phyloP scores from a whole-genome alignment of 2,797 vertebrate species.

The Ptychobarbus kaznakovi region DNA sequence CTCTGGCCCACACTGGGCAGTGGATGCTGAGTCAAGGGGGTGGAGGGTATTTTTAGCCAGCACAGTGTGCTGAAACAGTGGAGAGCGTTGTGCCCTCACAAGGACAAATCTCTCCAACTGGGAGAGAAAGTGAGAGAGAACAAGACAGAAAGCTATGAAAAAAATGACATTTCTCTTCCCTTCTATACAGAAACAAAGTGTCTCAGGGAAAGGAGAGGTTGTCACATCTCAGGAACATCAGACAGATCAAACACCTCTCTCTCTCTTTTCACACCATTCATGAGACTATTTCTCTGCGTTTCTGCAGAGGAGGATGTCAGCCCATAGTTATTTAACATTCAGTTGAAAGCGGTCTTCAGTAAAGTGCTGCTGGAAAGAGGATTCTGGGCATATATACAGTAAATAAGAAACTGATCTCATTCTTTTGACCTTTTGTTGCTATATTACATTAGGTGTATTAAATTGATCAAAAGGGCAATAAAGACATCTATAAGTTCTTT shows the following conservation, averaged over 20 bases:
- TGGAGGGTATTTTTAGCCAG: conserved; percentile 62
- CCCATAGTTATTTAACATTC: conserved; percentile 12
- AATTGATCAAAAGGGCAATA: not conserved
- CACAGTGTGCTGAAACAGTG: conserved; percentile 59
- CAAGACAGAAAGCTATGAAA: conserved; percentile 1
- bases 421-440: no score
- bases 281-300: not conserved
- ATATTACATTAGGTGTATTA: not conserved
- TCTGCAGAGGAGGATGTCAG: conserved; percentile 22
- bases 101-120: conserved; percentile 59
- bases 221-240: conserved; percentile 18
- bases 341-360: not conserved
- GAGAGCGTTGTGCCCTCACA: conserved; percentile 59
- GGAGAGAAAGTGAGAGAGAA: conserved; percentile 41
- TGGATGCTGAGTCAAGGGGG: conserved; percentile 55
- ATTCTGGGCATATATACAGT: not conserved
- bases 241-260: conserved; percentile 23
- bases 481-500: not conserved
- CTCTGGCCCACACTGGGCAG: conserved; percentile 47
- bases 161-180: conserved; percentile 36
- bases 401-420: no score
- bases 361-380: not conserved
- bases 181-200: conserved; percentile 40
- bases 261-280: conserved; percentile 12
- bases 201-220: not conserved